phyloP scores from a whole-genome alignment of 2,113 vertebrate species.

The Hippocampus abdominalis region DNA sequence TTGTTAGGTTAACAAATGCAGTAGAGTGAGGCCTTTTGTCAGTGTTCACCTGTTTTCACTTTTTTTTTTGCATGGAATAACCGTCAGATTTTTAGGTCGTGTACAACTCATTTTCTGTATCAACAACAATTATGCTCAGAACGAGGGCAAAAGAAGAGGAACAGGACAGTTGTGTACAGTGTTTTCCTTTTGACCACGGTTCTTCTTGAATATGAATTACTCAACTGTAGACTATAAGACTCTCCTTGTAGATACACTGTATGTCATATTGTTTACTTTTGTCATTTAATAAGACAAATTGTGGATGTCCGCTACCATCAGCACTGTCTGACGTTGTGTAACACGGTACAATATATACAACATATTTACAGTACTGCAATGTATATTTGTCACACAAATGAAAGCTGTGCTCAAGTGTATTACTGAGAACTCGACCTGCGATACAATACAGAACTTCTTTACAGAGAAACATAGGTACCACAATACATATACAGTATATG shows the following conservation, averaged over 20 bases:
- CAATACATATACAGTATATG: not conserved
- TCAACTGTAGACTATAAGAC: not conserved
- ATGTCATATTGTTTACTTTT: conserved; percentile 16
- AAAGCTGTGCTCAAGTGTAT: conserved; percentile 31
- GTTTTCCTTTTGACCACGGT: not conserved
- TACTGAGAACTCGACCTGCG: conserved; percentile 25
- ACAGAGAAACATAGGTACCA: not conserved
- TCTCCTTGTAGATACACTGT: conserved; percentile 1
- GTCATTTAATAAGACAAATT: conserved; percentile 23
- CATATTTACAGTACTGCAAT: conserved; percentile 17
- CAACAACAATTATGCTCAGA: not conserved
- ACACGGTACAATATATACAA: conserved; percentile 12
- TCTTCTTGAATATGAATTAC: conserved; percentile 21
- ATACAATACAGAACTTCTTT: conserved; percentile 5
- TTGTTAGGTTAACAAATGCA: conserved; percentile 8
- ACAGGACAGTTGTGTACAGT: not conserved
- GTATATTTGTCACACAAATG: conserved; percentile 19
- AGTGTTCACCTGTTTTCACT: conserved; percentile 25
- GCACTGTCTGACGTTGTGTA: conserved; percentile 16
- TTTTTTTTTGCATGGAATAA: conserved; percentile 46
- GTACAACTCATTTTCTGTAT: conserved; percentile 22
- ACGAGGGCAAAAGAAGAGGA: conserved; percentile 6
- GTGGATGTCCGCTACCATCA: conserved; percentile 14
- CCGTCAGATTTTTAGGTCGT: not conserved
- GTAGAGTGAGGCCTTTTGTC: conserved; percentile 29